Conservation (phyloP, 2,113 vertebrate genomes). For the Pelodiscus sinensis region DNA sequence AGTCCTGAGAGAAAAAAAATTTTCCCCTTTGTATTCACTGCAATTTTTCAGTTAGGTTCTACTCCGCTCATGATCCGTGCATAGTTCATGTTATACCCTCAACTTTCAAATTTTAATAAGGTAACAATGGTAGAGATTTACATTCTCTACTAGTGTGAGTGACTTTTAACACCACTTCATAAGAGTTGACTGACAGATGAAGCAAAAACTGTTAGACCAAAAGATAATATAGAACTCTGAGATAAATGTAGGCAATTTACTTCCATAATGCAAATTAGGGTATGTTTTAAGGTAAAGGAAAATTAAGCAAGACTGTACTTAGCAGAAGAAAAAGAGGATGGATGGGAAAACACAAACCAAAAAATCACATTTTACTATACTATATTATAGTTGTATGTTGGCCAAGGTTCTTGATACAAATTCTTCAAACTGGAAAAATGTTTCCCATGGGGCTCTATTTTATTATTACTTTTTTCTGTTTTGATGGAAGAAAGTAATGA, state of each 20-base stretch:
- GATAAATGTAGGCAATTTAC: not conserved
- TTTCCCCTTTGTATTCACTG: too few relatives aligned
- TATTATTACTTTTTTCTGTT: conserved; percentile 52
- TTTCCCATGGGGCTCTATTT: conserved; percentile 47
- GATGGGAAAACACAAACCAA: not conserved
- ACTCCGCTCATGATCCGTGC: not conserved
- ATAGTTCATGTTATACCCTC: not conserved
- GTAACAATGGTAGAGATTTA: not conserved
- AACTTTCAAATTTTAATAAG: not conserved
- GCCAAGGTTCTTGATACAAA: conserved; percentile 38
- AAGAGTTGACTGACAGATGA: conserved; percentile 6
- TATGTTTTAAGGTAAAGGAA: not conserved
- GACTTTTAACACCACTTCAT: not conserved
- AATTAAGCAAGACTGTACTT: not conserved
- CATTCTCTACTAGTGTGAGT: not conserved
- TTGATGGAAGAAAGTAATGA: conserved; percentile 59
- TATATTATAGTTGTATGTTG: conserved; percentile 20
- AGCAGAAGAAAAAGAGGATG: not conserved
- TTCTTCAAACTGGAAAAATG: conserved; percentile 58
- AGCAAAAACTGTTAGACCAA: conserved; percentile 4
- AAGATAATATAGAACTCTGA: conserved; percentile 13
- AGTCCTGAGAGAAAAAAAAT: not conserved
- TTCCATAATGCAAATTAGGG: not conserved
- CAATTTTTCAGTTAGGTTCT: not conserved
- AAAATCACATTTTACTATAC: conserved; percentile 19